Evolutionary conservation across 2,113 vertebrate genomes (phyloP), one percentile per base, ranked within the genome.

Genomic region (Rhabdomys dilectus): DNA sequence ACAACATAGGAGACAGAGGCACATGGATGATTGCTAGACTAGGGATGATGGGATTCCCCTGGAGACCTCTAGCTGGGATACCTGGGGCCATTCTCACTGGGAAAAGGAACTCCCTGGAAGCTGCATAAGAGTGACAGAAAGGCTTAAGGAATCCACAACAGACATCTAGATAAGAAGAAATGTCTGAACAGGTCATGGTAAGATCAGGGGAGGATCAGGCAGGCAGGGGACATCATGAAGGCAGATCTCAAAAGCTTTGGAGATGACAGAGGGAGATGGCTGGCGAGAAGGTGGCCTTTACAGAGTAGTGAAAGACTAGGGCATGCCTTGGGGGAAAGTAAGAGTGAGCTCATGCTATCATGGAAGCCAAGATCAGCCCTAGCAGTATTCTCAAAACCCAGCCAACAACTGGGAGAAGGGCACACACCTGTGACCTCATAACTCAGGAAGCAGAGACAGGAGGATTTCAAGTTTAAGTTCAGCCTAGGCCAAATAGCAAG

Each of bases 21-120:
- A 36, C 51, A 39, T 1, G 0, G 31, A 24, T 42, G 13, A 0
- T 0, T 66, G 60, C 15, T 62, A 8, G 73, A 36, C 31, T 34
- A 29, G 34, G 9, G 64, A 12, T 39, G 1, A 42, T 21, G n/a
- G n/a, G 45, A 16, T 22, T 64, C 16, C 11, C 0, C 42, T 26
- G 26, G 29, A 75, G 34, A 11, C 58, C 75, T 42, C 19, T 8
- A 26, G 26, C 42, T 11, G 62, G 31, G 56, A 34, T 36, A 19
- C 11, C 42, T 39, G 21, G 31, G 5, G 3, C 73, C 42, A 53
- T 6, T 3, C 21, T 31, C n/a, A 39, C 70, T 85, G n/a, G 73
- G 39, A 45, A 39, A n/a, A 73, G 60, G 60, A 64, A 53, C 58
- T 17, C 16, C 7, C 91, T 19, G 29, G 16, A 11, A 31, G 12